Percentiles rank a stretch among this genome's conserved stretches.
Evolutionary conservation across 2,888 invertebrate genomes (phyloP).

Genomic region (Liopterus haemorrhoidalis): DNA sequence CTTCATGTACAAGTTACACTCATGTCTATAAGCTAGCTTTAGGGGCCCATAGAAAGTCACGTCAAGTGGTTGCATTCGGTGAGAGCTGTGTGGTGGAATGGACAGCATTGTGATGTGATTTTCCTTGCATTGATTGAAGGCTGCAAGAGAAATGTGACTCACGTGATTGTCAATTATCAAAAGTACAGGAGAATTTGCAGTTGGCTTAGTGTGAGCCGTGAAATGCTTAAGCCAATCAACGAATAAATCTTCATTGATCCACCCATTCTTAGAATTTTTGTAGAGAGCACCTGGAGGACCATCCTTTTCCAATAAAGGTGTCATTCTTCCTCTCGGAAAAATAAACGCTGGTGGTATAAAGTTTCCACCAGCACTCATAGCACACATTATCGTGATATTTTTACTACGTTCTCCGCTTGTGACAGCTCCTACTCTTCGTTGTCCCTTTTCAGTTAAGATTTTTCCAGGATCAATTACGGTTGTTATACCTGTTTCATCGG

Average conservation of each 20-base stretch:
- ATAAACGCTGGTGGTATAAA: constrained; percentile 25
- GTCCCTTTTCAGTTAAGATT: too few relatives aligned
- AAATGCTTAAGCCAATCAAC: constrained; percentile 32
- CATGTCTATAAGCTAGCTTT: constrained; percentile 34
- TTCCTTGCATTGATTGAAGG: constrained; percentile 32
- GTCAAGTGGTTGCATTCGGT: constrained; percentile 34
- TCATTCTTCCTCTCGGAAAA: constrained; percentile 33
- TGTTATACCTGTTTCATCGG: constrained; percentile 31
- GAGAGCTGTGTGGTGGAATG: constrained; percentile 32
- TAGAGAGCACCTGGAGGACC: constrained; percentile 36
- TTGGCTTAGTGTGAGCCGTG: constrained; percentile 28
- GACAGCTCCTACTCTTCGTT: constrained; percentile 35
- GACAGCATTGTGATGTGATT: constrained; percentile 31
- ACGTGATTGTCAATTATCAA: constrained; percentile 37
- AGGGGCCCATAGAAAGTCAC: constrained; percentile 34
- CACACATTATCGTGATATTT: constrained; percentile 31
- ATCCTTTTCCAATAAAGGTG: constrained; percentile 33
- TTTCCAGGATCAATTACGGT: constrained; percentile 29
- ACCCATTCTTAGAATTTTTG: constrained; percentile 37
- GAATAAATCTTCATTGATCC: constrained; percentile 34
- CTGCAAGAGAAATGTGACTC: constrained; percentile 34
- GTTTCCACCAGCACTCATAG: constrained; percentile 28
- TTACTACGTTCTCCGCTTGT: constrained; percentile 35
- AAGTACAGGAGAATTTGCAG: constrained; percentile 31
- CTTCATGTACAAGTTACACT: constrained; percentile 37